phyloP scores from a whole-genome alignment of 92 coral and sea anemone genomes.

The Plumapathes pennacea region DNA sequence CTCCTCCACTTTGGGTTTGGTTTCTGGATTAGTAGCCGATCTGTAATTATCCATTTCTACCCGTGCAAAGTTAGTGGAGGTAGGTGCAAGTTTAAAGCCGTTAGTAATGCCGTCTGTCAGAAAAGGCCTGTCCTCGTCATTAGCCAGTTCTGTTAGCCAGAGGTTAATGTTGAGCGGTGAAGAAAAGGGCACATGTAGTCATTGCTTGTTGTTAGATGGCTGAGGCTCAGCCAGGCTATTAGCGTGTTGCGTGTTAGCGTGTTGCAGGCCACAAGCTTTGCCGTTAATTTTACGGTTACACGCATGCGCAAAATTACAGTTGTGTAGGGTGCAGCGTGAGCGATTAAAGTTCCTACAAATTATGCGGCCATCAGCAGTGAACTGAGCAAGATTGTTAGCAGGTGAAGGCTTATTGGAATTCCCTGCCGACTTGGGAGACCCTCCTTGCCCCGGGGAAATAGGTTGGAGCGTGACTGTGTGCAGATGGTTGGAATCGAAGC shows the following conservation, averaged over 20 bases:
- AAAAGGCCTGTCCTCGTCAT: constrained; percentile 17
- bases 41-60: constrained; percentile 25
- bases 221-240: neutral
- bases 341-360: constrained; percentile 30
- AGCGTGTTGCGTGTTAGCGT: neutral
- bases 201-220: neutral
- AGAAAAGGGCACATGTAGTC: neutral
- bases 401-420: neutral
- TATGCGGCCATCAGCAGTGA: constrained; percentile 19
- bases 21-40: constrained; percentile 32
- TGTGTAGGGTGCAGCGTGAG: constrained; percentile 17
- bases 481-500: constrained; percentile 19
- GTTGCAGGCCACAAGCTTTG: neutral
- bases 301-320: constrained; percentile 10
- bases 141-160: constrained; percentile 14
- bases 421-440: neutral
- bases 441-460: neutral
- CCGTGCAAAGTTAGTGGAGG: neutral
- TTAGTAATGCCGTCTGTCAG: constrained; percentile 31
- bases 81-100: constrained; percentile 17
- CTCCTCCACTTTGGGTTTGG: constrained; percentile 5
- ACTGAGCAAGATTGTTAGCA: neutral
- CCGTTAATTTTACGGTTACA: constrained; percentile 8
- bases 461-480: constrained; percentile 2
- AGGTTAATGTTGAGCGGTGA: neutral